A percentile compares a stretch with the other conserved stretches of the same genome.
Conservation (phyloP, 2,113 vertebrate genomes). For the Oophaga pumilio region DNA sequence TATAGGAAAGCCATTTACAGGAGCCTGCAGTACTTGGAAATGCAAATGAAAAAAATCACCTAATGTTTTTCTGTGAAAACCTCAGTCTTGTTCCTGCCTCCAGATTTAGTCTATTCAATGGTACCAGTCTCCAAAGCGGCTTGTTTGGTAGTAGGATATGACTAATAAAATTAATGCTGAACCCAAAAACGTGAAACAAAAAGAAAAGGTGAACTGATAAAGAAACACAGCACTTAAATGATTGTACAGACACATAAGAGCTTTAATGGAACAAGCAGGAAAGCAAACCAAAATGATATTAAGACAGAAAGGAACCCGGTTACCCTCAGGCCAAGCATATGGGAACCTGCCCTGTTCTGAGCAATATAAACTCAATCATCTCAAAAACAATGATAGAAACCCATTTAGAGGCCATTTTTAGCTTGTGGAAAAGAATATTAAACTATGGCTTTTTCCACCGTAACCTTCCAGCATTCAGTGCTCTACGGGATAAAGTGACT, state of each 20-base stretch:
- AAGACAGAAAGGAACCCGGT: background rate
- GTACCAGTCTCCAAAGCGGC: background rate
- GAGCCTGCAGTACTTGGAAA: background rate
- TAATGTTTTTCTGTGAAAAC: background rate
- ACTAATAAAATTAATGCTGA: background rate
- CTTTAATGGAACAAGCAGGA: conserved; percentile 4
- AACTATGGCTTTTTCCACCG: background rate
- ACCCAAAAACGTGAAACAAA: background rate
- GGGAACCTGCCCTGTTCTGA: background rate
- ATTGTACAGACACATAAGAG: background rate
- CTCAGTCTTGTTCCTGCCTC: background rate
- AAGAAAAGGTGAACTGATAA: background rate
- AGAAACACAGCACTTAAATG: background rate
- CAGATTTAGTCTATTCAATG: background rate
- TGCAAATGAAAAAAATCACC: background rate
- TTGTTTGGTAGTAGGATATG: background rate
- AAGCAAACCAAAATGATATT: background rate
- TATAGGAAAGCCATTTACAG: background rate
- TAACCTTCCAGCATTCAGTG: background rate
- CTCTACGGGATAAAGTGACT: background rate
- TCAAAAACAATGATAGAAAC: background rate
- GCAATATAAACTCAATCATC: background rate
- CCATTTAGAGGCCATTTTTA: background rate
- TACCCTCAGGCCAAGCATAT: background rate
- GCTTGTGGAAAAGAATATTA: background rate